Percentiles rank a stretch among this genome's conserved stretches.
Evolutionary conservation across 2,888 invertebrate species (phyloP).

Genomic region (Mesorhabditis spiculigera): DNA sequence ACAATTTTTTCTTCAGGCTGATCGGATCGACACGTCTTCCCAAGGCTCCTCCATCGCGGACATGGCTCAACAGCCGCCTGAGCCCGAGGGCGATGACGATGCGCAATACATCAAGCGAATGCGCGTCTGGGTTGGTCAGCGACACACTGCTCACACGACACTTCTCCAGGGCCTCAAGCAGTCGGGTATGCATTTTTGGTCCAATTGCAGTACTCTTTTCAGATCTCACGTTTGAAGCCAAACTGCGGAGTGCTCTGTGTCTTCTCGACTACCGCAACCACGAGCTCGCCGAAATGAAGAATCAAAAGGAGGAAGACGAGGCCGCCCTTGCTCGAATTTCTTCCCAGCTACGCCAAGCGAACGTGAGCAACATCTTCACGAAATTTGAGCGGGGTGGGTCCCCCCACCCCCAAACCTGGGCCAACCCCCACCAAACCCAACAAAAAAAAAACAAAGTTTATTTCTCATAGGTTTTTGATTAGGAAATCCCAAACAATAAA

Average conservation of each 20-base stretch:
- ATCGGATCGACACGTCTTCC: not conserved
- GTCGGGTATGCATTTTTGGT: not conserved
- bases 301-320: slow-evolving; percentile 19
- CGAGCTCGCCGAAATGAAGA: slow-evolving; percentile 24
- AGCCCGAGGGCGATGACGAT: not conserved
- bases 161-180: not conserved
- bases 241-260: slow-evolving; percentile 15
- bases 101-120: not conserved
- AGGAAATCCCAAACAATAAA: no score
- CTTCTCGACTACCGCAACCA: slow-evolving; percentile 19
- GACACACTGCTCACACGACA: not conserved
- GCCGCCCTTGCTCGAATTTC: slow-evolving; percentile 6
- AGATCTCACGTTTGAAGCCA: slow-evolving; percentile 12
- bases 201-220: slow-evolving; percentile 5
- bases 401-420: no score
- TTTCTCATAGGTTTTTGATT: no score
- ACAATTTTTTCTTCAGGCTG: not conserved
- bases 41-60: not conserved
- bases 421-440: no score
- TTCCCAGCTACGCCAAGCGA: slow-evolving; percentile 11
- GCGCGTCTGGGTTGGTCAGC: not conserved
- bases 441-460: no score
- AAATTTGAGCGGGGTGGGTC: no score
- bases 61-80: not conserved
- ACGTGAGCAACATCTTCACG: slow-evolving; percentile 10